phyloP scores from a whole-genome alignment of 1,140 invertebrate species.

The Popillia japonica region DNA sequence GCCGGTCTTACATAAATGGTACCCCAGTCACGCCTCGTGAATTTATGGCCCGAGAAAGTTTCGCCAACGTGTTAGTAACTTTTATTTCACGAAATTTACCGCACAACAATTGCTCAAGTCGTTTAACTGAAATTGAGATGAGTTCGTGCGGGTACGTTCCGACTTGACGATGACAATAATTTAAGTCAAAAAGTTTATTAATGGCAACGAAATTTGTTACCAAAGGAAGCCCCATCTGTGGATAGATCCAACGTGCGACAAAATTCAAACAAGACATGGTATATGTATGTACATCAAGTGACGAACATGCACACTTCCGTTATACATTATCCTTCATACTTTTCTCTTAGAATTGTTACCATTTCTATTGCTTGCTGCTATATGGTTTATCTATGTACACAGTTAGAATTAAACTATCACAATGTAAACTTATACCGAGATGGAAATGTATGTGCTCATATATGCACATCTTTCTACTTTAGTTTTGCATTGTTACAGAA shows the following conservation, averaged over 20 bases:
- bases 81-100: conserved; percentile 28
- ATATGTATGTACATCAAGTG: not conserved
- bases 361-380: too few species aligned
- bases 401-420: too few species aligned
- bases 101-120: conserved; percentile 34
- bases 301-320: too few species aligned
- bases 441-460: too few species aligned
- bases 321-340: too few species aligned
- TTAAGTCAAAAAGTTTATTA: conserved; percentile 34
- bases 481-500: too few species aligned
- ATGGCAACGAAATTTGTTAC: not conserved
- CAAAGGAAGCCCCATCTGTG: not conserved
- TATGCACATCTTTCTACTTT: too few species aligned
- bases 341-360: too few species aligned
- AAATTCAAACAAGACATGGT: conserved; percentile 10
- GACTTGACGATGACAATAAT: conserved; percentile 30
- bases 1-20: not conserved
- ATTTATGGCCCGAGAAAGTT: conserved; percentile 31
- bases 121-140: conserved; percentile 35
- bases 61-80: conserved; percentile 31
- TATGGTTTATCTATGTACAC: too few species aligned
- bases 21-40: conserved; percentile 28
- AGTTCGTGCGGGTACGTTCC: conserved; percentile 20
- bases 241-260: not conserved
- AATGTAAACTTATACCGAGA: too few species aligned